Conservation (phyloP, 2,113 vertebrate genomes). For the Triplophysa tibetana region DNA sequence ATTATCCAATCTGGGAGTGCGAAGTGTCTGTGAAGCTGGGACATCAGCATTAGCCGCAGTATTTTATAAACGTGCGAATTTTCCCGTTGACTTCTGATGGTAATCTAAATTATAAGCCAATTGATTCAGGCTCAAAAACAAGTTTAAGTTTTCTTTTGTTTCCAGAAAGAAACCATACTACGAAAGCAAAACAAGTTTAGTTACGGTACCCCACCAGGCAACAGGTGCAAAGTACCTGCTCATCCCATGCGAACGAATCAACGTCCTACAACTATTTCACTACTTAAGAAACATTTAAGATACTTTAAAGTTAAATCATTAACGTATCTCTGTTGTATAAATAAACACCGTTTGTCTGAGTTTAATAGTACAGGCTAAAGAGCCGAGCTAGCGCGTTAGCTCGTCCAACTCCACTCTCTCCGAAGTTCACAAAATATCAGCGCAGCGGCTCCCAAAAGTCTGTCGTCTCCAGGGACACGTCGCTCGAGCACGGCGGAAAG, state of each 20-base stretch:
- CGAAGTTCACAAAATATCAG: slow-evolving; percentile 28
- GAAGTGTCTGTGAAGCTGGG: neutral
- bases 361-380: neutral
- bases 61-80: neutral
- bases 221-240: slow-evolving; percentile 48
- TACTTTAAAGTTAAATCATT: neutral
- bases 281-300: neutral
- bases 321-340: neutral
- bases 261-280: neutral
- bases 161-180: neutral
- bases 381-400: slow-evolving; percentile 42
- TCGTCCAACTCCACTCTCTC: slow-evolving; percentile 6
- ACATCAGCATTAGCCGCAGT: slow-evolving; percentile 9
- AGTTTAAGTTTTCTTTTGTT: neutral
- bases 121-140: neutral
- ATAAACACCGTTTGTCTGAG: neutral
- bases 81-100: neutral
- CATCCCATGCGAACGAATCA: slow-evolving; percentile 7
- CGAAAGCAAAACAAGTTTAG: neutral
- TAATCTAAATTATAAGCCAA: neutral
- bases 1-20: neutral
- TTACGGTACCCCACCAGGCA: neutral
- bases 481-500: neutral
- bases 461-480: slow-evolving; percentile 14
- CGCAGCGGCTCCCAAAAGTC: slow-evolving; percentile 8